Base-by-base conservation (phyloP, 1,140 invertebrate genomes). In the Meteorus sp. region DNA sequence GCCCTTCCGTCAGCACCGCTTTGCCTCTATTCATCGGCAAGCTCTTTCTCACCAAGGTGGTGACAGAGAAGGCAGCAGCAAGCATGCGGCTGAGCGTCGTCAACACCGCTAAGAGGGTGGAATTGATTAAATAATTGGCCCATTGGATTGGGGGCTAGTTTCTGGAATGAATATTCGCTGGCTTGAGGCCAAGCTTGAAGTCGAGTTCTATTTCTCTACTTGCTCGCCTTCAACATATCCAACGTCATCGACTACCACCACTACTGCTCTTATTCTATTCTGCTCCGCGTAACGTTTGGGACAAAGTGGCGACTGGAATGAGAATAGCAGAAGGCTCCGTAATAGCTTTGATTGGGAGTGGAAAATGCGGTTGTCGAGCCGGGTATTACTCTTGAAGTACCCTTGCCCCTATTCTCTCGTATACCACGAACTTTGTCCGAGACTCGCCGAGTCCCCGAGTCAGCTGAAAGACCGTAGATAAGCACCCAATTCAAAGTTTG, bases 111-210 rank as follows among this genome's bases (percentile, higher is more conserved):
- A 78, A 78, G 76, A 77, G 77, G 72, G 68, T 75, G 69, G 73
- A 78, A 79, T 79, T 79, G 76, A 80, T 80, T 80, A 79, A 78
- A 80, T 80, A 80, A 80, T 79, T 80, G 78, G 77, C 72, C 71
- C 70, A 70, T 78, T 76, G 73, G 75, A 78, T 80, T 74, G 74
- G 74, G 67, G 67, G 70, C 70, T 78, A 76, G 77, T 78, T 78
- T 75, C 71, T 68, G 69, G 72, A 77, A 80, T 78, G 76, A 80
- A 80, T 78, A n/a, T n/a, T 73, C 75, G 70, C 69, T 80, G 78
- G 78, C 76, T 47, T 48, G 11, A 45, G 64, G 75, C 78, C 77
- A 79, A 74, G 62, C 62, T 60, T 48, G 43, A 60, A 61, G 52
- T 60, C 63, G 22, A 50, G 50, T 54, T 31, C 43, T n/a, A n/a